Evolutionary conservation across 2,797 vertebrate species (phyloP), one percentile per base, ranked within the genome.

Genomic region (Eulemur coronatus): DNA sequence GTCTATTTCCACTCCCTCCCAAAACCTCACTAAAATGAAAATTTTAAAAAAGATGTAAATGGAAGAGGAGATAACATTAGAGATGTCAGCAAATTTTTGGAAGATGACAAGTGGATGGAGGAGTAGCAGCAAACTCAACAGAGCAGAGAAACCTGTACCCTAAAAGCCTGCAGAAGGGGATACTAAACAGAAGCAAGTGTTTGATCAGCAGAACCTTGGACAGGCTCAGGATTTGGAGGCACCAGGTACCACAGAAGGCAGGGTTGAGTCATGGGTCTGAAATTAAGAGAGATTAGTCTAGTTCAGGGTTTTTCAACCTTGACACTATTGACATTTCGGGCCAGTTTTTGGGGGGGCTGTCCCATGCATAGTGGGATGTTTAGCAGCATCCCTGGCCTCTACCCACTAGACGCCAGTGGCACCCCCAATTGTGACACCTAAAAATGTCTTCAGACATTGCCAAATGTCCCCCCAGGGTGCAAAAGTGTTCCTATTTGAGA

Each of bases 41-140:
- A 43, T 14, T 7, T n/a, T 89, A 81, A 69, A 94, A 96, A 69
- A 38, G 50, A 20, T 93, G 7, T 97, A 55, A 91, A 35, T 89
- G 43, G 86, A 92, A 94, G 92, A 88, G 20, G 91, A 93, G 88
- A 61, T 94, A 88, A 93, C 89, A 59, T 90, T 93, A 96, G 81
- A 82, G 33, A 79, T 95, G 57, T 75, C 95, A 95, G 8, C 78
- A 95, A 11, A 79, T 50, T 92, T 96, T 92, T 96, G 78, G 92
- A 95, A 94, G 86, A 91, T 92, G 75, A 93, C 78, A 95, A 93
- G 57, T 94, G 95, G 87, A 88, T 91, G 96, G 95, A 95, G 93
- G 33, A 93, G 52, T 91, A 96, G 78, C 63, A 70, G 73, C 84
- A 96, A 69, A 85, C 50, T 84, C 76, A 96, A 38, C 82, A 95